phyloP scores from a whole-genome alignment of 2,113 vertebrate species.

The Rhombomys opimus region DNA sequence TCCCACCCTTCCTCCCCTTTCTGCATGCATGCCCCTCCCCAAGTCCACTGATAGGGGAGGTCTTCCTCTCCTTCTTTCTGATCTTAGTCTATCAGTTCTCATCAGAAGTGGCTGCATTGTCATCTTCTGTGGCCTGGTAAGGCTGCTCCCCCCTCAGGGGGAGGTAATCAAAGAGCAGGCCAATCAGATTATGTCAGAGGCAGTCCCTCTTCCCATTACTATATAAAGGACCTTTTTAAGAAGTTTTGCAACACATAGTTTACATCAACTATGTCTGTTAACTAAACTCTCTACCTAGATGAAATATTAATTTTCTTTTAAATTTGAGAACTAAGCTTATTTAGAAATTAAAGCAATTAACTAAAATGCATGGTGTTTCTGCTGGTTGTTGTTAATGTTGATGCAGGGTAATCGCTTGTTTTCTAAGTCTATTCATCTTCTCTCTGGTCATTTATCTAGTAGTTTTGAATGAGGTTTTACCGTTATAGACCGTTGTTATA shows the following conservation, averaged over 20 bases:
- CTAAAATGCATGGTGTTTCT: background rate
- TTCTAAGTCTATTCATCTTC: background rate
- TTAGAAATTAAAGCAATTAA: background rate
- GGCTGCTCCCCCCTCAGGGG: no score
- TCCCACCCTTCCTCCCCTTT: no score
- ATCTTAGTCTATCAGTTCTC: no score
- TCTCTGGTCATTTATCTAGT: no score
- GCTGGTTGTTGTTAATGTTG: background rate
- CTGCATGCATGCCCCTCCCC: no score
- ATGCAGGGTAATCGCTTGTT: background rate
- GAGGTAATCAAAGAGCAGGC: no score
- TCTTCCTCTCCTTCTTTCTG: no score
- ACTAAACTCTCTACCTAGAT: background rate
- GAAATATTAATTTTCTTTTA: background rate
- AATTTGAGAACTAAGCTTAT: conserved; percentile 1
- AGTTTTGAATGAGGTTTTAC: background rate
- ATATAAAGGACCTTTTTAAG: background rate
- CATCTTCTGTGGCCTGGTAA: no score
- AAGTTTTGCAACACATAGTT: background rate
- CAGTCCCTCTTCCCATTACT: no score
- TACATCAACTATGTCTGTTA: background rate
- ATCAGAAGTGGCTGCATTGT: no score
- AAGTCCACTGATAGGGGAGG: no score
- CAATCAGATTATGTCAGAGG: no score
- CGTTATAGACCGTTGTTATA: background rate